Evolutionary conservation across 2,888 invertebrate species (phyloP).

Genomic region (Cenopis cana): DNA sequence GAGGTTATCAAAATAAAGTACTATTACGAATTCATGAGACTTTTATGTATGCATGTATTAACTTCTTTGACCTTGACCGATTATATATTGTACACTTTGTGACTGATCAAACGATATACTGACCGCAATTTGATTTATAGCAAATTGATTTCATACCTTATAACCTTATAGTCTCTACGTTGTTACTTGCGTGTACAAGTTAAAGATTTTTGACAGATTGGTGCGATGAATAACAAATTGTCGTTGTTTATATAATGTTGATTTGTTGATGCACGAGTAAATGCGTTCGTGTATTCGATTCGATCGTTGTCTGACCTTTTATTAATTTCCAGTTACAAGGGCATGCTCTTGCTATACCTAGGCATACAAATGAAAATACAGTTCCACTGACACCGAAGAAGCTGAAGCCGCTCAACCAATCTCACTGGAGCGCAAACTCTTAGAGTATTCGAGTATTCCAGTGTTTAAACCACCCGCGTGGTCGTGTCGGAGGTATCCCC

Average conservation of each 20-base stretch:
- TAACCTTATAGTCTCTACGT: not conserved
- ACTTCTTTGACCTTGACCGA: conserved; percentile 21
- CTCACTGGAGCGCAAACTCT: too few relatives aligned
- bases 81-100: too few relatives aligned
- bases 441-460: too few relatives aligned
- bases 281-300: not conserved
- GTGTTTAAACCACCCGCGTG: too few relatives aligned
- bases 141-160: conserved; percentile 2
- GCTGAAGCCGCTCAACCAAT: too few relatives aligned
- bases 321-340: not conserved
- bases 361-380: not conserved
- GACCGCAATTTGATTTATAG: not conserved
- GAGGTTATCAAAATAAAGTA: not conserved
- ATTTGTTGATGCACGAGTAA: not conserved
- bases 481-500: too few relatives aligned
- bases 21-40: not conserved
- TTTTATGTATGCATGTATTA: not conserved
- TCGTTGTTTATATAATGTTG: conserved; percentile 5
- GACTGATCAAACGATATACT: not conserved
- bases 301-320: conserved; percentile 13
- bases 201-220: conserved; percentile 28
- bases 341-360: not conserved
- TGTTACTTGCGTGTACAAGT: not conserved
- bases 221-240: conserved; percentile 13
- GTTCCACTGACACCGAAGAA: too few relatives aligned